Evolutionary conservation across 1,140 invertebrate genomes (phyloP).

Genomic region (Ostrea denselamellosa): DNA sequence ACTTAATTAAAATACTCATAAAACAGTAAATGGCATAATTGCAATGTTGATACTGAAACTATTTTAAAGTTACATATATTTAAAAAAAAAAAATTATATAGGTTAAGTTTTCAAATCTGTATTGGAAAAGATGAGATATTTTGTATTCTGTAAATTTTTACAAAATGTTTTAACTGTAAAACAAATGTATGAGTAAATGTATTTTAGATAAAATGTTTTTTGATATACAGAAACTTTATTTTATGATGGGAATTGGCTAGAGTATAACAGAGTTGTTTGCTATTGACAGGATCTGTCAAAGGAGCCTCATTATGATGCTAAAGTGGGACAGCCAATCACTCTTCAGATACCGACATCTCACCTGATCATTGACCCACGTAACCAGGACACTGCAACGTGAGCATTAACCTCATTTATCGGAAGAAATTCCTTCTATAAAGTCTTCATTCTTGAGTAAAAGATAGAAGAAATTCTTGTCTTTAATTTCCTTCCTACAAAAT

Average conservation of each 20-base stretch:
- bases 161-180: too few species aligned
- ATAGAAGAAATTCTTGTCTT: background rate
- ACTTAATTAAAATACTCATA: background rate
- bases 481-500: background rate
- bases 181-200: too few species aligned
- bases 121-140: too few species aligned
- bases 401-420: background rate
- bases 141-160: too few species aligned
- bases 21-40: too few species aligned
- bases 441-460: background rate
- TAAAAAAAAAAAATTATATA: background rate
- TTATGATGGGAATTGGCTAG: too few species aligned
- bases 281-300: background rate
- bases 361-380: constrained; percentile 71
- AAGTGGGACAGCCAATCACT: constrained; percentile 49
- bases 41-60: background rate
- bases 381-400: constrained; percentile 57
- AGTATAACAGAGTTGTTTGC: background rate
- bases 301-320: constrained; percentile 16
- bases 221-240: too few species aligned
- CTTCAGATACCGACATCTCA: constrained; percentile 45
- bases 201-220: too few species aligned
- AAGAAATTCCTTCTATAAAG: background rate
- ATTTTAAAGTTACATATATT: background rate
- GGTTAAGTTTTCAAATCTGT: background rate